Evolutionary conservation across 2,888 invertebrate genomes (phyloP), one percentile per base, ranked within the genome.

Genomic region (Dioctria linearis): DNA sequence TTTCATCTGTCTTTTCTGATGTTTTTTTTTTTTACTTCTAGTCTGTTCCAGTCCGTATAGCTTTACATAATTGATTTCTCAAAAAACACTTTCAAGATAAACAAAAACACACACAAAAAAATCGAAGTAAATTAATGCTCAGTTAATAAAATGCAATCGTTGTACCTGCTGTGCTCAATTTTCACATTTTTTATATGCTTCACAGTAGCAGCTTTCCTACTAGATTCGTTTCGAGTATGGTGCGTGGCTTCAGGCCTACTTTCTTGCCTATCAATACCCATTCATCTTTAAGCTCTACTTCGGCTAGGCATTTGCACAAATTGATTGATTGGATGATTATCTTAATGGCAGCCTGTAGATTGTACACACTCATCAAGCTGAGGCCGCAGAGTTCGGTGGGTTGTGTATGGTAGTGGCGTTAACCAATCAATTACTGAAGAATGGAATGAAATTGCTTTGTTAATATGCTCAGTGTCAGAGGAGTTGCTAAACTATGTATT

Each of bases 291-390:
- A 69, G 69, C 54, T 69, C 69, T 37, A 69, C 39, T 69, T 69
- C 67, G 46, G 13, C 43, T 46, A 46, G 67, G 67, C 67, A 67
- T 67, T 25, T 69, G 39, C 54, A 51, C 51, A 69, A 69, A 69
- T 51, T 69, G 69, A 69, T 69, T 69, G 69, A 69, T 69, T 69
- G 69, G 43, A 4, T 51, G 69, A 69, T 69, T 69, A 69, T 69
- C 69, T 49, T 69, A 69, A 69, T 69, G 39, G 51, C 51, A 37
- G 51, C 69, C 43, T 69, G 69, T 49, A 49, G 69, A 69, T 51
- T 69, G 69, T 9, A 37, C 37, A 11, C 6, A 51, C 69, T 69
- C 69, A 39, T 69, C 51, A 54, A 69, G 49, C 69, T 46, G 25
- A 67, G 67, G 67, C 49, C 49, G 46, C 51, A 46, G 51, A 69